A percentile compares a stretch with the other conserved stretches of the same genome.
These are phyloP conservation scores for Caretta caretta DNA, from an alignment of 2,113 vertebrate genomes.

Conservation along the genomic window DNA sequence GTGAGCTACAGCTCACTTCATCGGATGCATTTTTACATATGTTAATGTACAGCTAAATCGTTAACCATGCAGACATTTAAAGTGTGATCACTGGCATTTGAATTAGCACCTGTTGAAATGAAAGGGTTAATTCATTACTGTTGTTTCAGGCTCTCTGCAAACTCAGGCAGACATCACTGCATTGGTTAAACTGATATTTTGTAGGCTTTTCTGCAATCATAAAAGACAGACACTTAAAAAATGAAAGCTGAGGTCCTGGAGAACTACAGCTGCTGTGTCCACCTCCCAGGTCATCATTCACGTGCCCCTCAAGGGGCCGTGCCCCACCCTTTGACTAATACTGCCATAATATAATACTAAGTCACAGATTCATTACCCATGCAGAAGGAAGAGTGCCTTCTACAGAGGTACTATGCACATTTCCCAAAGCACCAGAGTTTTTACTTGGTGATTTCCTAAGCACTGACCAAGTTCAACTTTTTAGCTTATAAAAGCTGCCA, in stretches of 20 bases:
- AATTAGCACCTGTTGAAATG: conserved; percentile 26
- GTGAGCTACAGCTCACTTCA: too few relatives aligned
- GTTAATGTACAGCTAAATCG: neutral
- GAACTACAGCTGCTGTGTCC: neutral
- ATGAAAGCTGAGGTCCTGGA: neutral
- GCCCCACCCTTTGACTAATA: neutral
- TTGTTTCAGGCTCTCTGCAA: neutral
- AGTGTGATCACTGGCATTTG: neutral
- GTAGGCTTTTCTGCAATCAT: neutral
- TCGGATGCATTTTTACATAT: neutral
- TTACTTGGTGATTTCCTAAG: neutral
- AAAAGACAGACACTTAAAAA: conserved; percentile 1
- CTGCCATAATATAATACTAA: neutral
- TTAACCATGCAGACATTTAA: neutral
- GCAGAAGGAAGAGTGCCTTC: neutral
- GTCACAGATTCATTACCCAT: neutral
- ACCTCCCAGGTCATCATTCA: neutral
- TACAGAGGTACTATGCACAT: neutral
- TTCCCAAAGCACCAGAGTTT: neutral
- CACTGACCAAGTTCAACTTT: neutral
- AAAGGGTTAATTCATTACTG: conserved; percentile 23
- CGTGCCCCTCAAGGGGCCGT: neutral
- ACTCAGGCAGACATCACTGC: conserved; percentile 10
- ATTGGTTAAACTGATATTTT: conserved; percentile 39
- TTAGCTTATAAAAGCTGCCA: neutral